Evolutionary conservation across 2,113 vertebrate genomes (phyloP).

Genomic region (Tyto alba): DNA sequence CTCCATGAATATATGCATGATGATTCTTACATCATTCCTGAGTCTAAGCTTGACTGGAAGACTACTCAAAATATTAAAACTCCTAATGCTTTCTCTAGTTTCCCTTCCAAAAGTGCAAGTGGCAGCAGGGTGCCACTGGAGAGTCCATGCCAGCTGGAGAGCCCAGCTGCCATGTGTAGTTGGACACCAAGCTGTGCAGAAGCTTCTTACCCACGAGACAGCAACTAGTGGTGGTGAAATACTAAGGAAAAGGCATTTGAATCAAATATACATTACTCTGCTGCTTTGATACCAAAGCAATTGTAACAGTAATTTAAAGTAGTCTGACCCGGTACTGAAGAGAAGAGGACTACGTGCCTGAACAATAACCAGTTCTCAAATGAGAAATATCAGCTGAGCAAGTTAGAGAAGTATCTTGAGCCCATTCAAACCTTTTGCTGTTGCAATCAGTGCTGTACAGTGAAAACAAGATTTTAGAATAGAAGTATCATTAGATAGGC

Average conservation of each 20-base stretch:
- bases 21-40: background rate
- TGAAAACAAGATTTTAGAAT: background rate
- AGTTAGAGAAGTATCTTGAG: background rate
- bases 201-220: background rate
- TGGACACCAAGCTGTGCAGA: background rate
- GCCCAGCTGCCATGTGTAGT: fast-evolving
- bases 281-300: background rate
- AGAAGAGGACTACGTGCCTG: fast-evolving
- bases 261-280: background rate
- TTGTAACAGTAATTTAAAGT: background rate
- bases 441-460: background rate
- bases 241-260: background rate
- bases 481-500: background rate
- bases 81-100: background rate
- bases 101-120: too few species aligned
- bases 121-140: background rate
- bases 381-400: background rate
- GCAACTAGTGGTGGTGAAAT: background rate
- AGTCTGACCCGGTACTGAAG: background rate
- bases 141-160: background rate
- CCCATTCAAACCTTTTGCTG: background rate
- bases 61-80: background rate
- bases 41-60: background rate
- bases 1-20: background rate
- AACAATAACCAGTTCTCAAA: background rate